These are phyloP conservation scores for Apodemus sylvaticus DNA, from an alignment of 2,113 vertebrate species.

Conservation along the genomic window DNA sequence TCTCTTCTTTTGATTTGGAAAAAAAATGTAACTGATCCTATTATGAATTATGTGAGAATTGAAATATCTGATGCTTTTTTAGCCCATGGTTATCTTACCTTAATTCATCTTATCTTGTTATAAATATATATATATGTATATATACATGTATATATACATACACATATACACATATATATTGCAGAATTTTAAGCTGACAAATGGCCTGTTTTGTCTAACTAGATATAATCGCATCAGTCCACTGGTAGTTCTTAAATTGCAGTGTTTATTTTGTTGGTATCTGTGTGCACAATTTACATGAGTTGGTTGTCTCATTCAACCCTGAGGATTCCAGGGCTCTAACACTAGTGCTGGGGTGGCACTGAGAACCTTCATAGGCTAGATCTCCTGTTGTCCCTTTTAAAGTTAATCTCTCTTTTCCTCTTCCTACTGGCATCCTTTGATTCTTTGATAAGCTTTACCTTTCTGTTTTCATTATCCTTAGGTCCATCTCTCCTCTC, in stretches of 20 bases:
- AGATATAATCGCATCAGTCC: neutral
- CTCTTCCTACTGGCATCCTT: neutral
- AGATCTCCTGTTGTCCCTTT: neutral
- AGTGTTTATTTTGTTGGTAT: neutral
- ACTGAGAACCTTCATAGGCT: neutral
- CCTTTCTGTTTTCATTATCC: neutral
- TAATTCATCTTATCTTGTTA: neutral
- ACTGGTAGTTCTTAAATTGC: neutral
- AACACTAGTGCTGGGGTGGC: neutral
- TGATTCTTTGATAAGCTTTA: neutral
- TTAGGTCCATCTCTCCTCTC: neutral
- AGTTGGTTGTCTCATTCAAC: neutral
- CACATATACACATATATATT: too few relatives aligned
- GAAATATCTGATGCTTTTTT: neutral
- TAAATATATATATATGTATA: neutral
- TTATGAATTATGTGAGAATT: neutral
- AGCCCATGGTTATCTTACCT: neutral
- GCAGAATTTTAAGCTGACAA: neutral
- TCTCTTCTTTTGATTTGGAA: neutral
- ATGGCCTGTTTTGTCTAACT: neutral
- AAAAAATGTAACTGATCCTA: neutral
- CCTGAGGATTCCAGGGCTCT: neutral
- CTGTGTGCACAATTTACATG: neutral
- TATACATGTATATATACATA: too few relatives aligned
- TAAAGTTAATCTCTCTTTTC: neutral